phyloP scores from a whole-genome alignment of 2,797 vertebrate species.

The Enteromius afrohamiltoni region DNA sequence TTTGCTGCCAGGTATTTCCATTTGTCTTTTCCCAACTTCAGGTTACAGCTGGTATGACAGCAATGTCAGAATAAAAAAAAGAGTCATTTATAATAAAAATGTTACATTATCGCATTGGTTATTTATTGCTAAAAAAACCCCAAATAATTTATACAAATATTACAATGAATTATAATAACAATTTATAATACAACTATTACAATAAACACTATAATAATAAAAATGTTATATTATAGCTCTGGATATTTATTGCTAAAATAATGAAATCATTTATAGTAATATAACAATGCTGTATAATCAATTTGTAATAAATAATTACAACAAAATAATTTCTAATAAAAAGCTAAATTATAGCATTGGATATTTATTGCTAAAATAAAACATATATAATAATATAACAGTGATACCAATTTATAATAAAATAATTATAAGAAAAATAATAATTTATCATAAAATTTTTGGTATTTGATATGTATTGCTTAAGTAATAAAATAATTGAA shows the following conservation, averaged over 20 bases:
- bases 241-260: too few relatives aligned
- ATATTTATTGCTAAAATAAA: neutral
- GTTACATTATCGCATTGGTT: neutral
- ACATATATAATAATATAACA: neutral
- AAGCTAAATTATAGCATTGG: neutral
- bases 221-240: too few relatives aligned
- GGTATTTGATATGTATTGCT: neutral
- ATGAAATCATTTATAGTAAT: too few relatives aligned
- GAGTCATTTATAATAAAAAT: neutral
- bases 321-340: neutral
- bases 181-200: neutral
- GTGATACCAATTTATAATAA: neutral
- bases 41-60: neutral
- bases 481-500: neutral
- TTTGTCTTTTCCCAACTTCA: neutral
- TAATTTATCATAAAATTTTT: neutral
- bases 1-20: neutral
- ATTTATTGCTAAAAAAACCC: neutral
- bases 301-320: too few relatives aligned
- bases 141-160: neutral
- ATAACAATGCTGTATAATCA: too few relatives aligned
- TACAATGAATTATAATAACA: neutral
- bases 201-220: neutral
- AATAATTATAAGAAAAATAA: too few relatives aligned
- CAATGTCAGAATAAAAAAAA: neutral